Base-by-base conservation (phyloP, 2,113 vertebrate genomes). In the Macquaria australasica region DNA sequence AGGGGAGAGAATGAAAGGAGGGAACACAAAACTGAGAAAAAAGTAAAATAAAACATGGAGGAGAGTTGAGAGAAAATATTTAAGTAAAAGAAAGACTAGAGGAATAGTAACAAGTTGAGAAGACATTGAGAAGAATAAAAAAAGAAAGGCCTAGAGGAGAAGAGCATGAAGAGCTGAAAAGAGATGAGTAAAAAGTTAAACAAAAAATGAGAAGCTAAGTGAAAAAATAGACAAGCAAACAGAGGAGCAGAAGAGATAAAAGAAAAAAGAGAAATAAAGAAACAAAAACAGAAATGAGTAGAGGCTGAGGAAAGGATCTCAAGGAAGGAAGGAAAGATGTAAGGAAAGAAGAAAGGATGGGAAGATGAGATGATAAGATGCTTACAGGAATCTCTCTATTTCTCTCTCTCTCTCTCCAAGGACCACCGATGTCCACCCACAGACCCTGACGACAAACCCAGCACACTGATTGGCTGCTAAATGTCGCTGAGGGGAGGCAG, bases 351-450 rank as follows among this genome's bases (percentile, higher is more conserved):
- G 25, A 73, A 51, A 63, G 48, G 76, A 73, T 28, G 50, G 31
- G 21, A 6, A 74, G 77, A 88, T 64, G 69, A 79, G 77, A 78
- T 20, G 73, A 83, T 79, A 82, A 78, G 81, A 84, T 72, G 85
- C 86, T 83, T 53, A 83, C 79, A 90, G 92, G 79, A 90, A 88
- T 87, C 85, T 82, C 83, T 79, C 81, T 51, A 78, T 77, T 83
- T 84, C 70, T 86, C 84, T 82, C 84, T 76, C 81, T 81, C 83
- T 80, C 77, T 87, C 90, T 90, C 86, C 73, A 62, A 89, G 83
- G 90, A 83, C 86, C 87, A 85, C 85, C 68, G 18, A 76, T 93
- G 94, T 94, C 94, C 94, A 94, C 92, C 90, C 92, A 93, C 92
- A 91, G 87, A 91, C 88, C 87, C 90, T 92, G 88, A 89, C 85